Percentiles rank a stretch among this genome's conserved stretches.
phyloP scores from a whole-genome alignment of 30 jellyfish, hydroid and myxozoan genomes.

The Pseudorhiza aurosa region DNA sequence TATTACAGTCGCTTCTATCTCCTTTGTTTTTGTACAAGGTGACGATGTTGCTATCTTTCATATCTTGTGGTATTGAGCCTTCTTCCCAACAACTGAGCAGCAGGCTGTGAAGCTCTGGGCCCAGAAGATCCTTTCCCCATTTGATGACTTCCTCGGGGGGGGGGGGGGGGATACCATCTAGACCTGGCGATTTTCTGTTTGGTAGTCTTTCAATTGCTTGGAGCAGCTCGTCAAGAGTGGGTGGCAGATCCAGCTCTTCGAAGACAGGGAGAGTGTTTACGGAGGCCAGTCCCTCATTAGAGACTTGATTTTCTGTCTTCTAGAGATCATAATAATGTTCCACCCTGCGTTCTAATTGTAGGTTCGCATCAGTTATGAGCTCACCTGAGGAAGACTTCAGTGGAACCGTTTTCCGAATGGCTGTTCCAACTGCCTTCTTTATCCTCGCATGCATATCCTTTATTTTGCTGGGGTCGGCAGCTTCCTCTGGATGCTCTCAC shows the following conservation, averaged over 20 bases:
- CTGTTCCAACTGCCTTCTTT: slow-evolving; percentile 2
- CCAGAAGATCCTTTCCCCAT: background rate
- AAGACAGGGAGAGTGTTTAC: background rate
- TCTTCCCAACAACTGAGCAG: background rate
- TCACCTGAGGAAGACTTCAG: background rate
- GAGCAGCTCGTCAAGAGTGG: background rate
- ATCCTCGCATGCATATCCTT: too few relatives aligned
- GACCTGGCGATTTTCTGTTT: slow-evolving; percentile 15
- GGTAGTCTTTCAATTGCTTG: background rate
- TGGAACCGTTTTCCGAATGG: background rate
- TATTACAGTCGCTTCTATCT: slow-evolving; percentile 27
- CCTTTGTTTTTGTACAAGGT: slow-evolving; percentile 19
- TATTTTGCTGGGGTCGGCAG: too few relatives aligned
- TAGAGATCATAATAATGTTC: background rate
- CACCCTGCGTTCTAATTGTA: background rate
- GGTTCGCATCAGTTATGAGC: background rate
- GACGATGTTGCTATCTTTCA: slow-evolving; percentile 23
- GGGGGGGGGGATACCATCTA: slow-evolving; percentile 13
- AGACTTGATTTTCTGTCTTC: background rate
- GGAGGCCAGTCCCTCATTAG: background rate
- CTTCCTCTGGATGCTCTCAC: too few relatives aligned
- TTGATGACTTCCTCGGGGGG: slow-evolving; percentile 3
- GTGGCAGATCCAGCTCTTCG: background rate
- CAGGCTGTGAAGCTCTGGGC: background rate
- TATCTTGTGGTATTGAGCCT: slow-evolving; percentile 24